Base-by-base conservation (phyloP, 2,888 invertebrate genomes). In the Neria commutata region DNA sequence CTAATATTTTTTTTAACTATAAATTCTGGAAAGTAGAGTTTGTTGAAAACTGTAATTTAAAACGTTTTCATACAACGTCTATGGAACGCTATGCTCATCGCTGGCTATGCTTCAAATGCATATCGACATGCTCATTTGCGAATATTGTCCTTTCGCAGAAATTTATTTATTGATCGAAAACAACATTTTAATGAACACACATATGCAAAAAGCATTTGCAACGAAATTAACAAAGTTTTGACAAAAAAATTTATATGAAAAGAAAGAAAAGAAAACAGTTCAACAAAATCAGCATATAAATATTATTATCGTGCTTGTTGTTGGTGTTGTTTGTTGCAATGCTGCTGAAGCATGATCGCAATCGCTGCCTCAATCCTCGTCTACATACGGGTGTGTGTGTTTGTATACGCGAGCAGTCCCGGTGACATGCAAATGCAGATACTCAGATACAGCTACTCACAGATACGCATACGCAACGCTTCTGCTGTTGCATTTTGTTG, bases 131-230 rank as follows among this genome's bases (percentile, higher is more conserved):
- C 6, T 29, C 29, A 11, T 8, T 29, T 29, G 29, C 6, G 29
- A 29, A 29, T 8, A 42, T 19, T 42, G 42, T 42, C 42, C 42
- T 42, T 42, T 42, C 42, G 25, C 60, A 50, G 64, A 69, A 65
- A 67, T 68, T 74, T 79, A 78, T 79, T 79, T 79, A 79, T 79
- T 76, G 74, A 76, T 71, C 73, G 67, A 73, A 74, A 74, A 69
- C 69, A 69, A 76, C 76, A 79, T 79, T 78, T 78, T 78, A 78
- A 78, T 78, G 78, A 78, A 78, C 76, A 64, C 60, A 58, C 58
- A 59, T n/a, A 37, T n/a, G n/a, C 37, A 37, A 8, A 14, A 8
- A 37, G 14, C 58, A 21, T 54, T 49, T 24, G 53, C 46, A 53
- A 57, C 52, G 51, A 48, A 53, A 50, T 54, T 37, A 53, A 58